phyloP scores from a whole-genome alignment of 1,140 invertebrate species.

The Protaetia brevitarsis region DNA sequence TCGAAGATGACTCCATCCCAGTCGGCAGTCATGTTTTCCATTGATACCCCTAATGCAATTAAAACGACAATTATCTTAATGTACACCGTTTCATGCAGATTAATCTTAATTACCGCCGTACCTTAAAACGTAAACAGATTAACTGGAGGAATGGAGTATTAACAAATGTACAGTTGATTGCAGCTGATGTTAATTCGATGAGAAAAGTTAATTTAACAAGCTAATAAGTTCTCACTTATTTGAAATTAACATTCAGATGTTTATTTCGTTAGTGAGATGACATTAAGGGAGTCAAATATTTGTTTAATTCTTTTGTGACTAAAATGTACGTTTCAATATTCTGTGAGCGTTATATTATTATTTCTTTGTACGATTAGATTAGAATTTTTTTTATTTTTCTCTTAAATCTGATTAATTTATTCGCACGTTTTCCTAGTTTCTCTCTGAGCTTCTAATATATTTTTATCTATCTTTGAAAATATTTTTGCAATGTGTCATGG shows the following conservation, averaged over 20 bases:
- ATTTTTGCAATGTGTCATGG: too few species aligned
- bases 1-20: background rate
- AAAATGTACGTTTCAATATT: too few species aligned
- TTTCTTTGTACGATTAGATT: too few species aligned
- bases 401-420: too few species aligned
- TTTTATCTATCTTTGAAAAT: too few species aligned
- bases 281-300: too few species aligned
- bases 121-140: conserved; percentile 18
- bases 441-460: too few species aligned
- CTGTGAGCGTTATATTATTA: too few species aligned
- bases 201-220: background rate
- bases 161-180: conserved; percentile 14
- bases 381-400: too few species aligned
- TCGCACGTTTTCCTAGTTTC: too few species aligned
- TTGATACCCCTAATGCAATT: conserved; percentile 11
- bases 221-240: background rate
- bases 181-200: conserved; percentile 11
- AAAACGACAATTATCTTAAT: conserved; percentile 18
- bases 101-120: conserved; percentile 9
- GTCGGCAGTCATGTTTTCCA: background rate
- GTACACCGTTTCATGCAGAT: background rate
- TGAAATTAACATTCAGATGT: background rate
- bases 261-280: too few species aligned
- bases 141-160: conserved; percentile 1
- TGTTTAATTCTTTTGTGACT: too few species aligned